These are phyloP conservation scores for Copidosoma aretas DNA, from an alignment of 2,888 invertebrate genomes.

Conservation along the genomic window DNA sequence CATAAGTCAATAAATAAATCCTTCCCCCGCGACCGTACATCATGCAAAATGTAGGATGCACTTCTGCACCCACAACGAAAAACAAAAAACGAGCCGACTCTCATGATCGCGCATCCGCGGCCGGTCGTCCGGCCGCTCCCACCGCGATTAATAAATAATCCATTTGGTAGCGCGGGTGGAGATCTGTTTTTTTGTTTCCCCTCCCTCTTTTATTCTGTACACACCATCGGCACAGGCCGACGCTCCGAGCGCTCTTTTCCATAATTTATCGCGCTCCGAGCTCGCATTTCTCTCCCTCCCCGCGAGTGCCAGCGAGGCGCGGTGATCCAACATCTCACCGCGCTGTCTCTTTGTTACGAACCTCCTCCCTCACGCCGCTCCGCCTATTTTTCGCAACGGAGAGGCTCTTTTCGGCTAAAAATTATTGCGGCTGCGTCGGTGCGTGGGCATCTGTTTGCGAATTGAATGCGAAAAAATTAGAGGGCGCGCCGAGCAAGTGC, in stretches of 20 bases:
- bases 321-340: slow-evolving; percentile 36
- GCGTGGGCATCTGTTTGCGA: background rate
- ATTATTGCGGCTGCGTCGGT: background rate
- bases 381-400: background rate
- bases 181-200: background rate
- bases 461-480: slow-evolving; percentile 17
- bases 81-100: no score
- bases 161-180: slow-evolving; percentile 49
- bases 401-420: slow-evolving; percentile 8
- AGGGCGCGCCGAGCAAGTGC: background rate
- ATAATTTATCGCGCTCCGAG: slow-evolving; percentile 29
- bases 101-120: no score
- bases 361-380: slow-evolving; percentile 19
- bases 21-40: no score
- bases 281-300: slow-evolving; percentile 9
- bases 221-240: background rate
- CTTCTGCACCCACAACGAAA: no score
- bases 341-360: slow-evolving; percentile 39
- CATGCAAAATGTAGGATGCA: no score
- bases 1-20: no score
- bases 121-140: slow-evolving; percentile 7
- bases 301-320: slow-evolving; percentile 19
- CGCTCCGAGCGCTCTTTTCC: slow-evolving; percentile 5
- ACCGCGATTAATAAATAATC: slow-evolving; percentile 59
- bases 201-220: background rate